phyloP scores from a whole-genome alignment of 1,140 invertebrate genomes.

The Ceratina australensis region DNA sequence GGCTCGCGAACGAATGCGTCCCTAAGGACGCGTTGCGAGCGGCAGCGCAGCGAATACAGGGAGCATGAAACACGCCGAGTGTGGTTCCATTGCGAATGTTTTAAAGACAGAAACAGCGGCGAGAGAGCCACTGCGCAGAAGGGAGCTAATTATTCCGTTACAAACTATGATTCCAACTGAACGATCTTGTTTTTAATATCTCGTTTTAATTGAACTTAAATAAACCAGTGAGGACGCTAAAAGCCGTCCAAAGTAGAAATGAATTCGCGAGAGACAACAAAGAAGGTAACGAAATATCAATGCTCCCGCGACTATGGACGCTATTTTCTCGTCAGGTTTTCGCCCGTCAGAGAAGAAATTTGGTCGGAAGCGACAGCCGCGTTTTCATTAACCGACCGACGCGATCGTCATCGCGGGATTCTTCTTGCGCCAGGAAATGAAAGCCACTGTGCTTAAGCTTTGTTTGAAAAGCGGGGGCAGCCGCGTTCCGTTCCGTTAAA shows the following conservation, averaged over 20 bases:
- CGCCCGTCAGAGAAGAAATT: not conserved
- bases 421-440: slow-evolving; percentile 48
- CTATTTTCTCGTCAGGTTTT: not conserved
- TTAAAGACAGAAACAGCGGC: not conserved
- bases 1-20: not conserved
- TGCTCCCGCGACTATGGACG: not conserved
- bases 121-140: not conserved
- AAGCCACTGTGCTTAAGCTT: slow-evolving; percentile 22
- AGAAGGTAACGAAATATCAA: no score
- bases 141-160: not conserved
- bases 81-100: not conserved
- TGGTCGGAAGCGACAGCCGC: not conserved
- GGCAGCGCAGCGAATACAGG: no score
- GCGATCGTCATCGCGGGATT: slow-evolving; percentile 7
- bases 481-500: not conserved
- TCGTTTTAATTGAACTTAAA: not conserved
- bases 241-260: no score
- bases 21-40: not conserved
- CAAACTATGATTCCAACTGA: not conserved
- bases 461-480: not conserved
- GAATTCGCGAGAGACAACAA: no score
- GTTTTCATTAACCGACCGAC: slow-evolving; percentile 38
- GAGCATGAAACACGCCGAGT: not conserved
- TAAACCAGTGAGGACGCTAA: no score
- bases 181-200: not conserved